Base-by-base conservation (phyloP, 2,113 vertebrate species). In the Dicaeum eximium region DNA sequence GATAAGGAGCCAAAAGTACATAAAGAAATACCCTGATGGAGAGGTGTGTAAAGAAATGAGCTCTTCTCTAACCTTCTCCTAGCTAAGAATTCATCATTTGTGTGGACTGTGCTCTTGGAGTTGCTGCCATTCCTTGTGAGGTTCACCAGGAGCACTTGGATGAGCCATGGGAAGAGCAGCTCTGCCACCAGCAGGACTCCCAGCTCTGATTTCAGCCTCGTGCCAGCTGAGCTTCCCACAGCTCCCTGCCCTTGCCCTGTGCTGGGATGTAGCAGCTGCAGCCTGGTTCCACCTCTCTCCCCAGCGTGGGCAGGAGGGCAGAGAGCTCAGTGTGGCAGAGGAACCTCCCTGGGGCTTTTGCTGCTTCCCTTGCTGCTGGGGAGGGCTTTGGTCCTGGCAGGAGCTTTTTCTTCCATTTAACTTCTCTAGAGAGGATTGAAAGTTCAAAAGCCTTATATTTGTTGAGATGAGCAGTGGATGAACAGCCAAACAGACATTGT, bases 231-330 rank as follows among this genome's bases (percentile, higher is more conserved):
- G 20, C 35, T 47, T 18, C 45, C 64, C 42, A n/a, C n/a, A n/a
- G n/a, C n/a, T n/a, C n/a, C n/a, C n/a, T n/a, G n/a, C n/a, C n/a
- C n/a, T n/a, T n/a, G n/a, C n/a, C 38, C 38, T 38, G 38, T 38
- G 38, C 38, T 38, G 38, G 38, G 38, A 12, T 38, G 38, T 38
- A 47, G 73, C 40, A 40, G 72, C 23, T 21, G 53, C 30, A 33
- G 58, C 12, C 3, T 8, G 2, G 1, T 19, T 38, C 27, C 23
- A 6, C 60, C 20, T 42, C 18, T 0, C 22, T 33, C 13, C 33
- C 22, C 38, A 1, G 5, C 27, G 7, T 11, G 56, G 17, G 10
- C 14, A 2, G 25, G 44, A 20, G 35, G 18, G 9, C 11, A 8
- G 11, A 37, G 28, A 60, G 27, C 60, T 27, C 28, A 22, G 8